Conservation (phyloP, 2,113 vertebrate genomes). For the Aplodontia rufa region DNA sequence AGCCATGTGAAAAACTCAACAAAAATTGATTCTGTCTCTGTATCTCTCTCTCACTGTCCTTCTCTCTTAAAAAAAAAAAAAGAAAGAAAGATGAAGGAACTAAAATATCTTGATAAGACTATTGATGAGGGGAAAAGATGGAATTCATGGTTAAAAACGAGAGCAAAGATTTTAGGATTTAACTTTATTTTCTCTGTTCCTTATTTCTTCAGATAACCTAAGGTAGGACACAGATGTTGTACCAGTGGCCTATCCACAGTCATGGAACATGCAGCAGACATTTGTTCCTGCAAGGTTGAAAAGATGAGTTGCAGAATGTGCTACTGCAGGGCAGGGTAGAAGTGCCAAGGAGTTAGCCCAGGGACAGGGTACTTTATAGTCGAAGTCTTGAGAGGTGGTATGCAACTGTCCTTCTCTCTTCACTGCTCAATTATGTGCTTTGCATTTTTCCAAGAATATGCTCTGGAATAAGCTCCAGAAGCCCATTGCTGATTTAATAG, state of each 20-base stretch:
- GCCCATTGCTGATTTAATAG: not conserved
- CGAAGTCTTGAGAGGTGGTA: not conserved
- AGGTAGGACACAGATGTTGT: not conserved
- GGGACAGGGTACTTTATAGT: not conserved
- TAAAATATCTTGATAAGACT: conserved; percentile 4
- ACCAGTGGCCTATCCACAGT: not conserved
- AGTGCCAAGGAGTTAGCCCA: not conserved
- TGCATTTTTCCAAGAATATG: not conserved
- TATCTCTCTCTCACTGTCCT: too few species aligned
- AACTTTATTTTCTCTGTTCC: not conserved
- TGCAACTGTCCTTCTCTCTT: not conserved
- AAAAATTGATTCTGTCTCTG: too few species aligned
- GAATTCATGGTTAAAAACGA: not conserved
- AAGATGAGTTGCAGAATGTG: not conserved
- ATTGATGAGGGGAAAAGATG: not conserved
- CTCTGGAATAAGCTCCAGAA: not conserved
- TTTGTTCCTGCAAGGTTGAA: not conserved
- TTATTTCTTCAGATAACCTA: not conserved
- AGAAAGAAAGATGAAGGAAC: not conserved
- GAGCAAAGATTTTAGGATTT: not conserved
- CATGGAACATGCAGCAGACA: not conserved
- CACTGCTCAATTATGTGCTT: not conserved
- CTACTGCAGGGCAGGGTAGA: not conserved
- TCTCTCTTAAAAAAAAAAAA: too few species aligned
- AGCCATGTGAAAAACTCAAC: too few species aligned